phyloP scores from a whole-genome alignment of 2,113 vertebrate species.

The Todiramphus chloris region DNA sequence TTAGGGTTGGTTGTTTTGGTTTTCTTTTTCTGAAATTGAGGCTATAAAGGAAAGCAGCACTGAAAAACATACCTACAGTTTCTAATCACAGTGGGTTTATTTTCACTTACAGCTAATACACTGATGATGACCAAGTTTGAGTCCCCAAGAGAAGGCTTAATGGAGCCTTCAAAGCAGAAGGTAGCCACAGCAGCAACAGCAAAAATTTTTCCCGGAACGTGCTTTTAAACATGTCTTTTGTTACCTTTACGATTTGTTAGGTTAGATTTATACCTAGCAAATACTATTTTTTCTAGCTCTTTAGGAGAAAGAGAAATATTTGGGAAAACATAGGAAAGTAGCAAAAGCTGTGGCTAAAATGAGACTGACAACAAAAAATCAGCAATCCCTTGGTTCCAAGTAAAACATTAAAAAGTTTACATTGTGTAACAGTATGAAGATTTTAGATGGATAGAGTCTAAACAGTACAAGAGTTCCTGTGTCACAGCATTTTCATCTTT shows the following conservation, averaged over 20 bases:
- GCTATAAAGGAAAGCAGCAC: background rate
- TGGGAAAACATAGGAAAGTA: background rate
- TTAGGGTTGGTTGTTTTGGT: accelerated
- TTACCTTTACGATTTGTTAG: background rate
- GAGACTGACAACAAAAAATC: background rate
- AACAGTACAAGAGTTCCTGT: background rate
- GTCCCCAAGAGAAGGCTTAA: background rate
- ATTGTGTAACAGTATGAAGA: background rate
- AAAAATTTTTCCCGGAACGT: background rate
- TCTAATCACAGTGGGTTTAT: background rate
- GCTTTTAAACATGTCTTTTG: background rate
- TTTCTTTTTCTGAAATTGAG: background rate
- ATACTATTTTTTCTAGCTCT: background rate
- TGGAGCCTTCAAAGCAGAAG: background rate
- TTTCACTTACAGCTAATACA: background rate
- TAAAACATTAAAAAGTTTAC: background rate
- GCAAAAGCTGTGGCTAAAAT: background rate
- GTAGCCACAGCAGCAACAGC: background rate
- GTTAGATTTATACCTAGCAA: background rate
- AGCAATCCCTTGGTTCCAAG: background rate
- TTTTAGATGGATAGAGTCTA: background rate
- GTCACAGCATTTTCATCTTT: background rate
- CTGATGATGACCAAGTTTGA: background rate
- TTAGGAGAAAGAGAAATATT: background rate
- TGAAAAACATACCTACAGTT: background rate